Conservation (phyloP, 2,888 invertebrate genomes). For the Xestia ashworthii region DNA sequence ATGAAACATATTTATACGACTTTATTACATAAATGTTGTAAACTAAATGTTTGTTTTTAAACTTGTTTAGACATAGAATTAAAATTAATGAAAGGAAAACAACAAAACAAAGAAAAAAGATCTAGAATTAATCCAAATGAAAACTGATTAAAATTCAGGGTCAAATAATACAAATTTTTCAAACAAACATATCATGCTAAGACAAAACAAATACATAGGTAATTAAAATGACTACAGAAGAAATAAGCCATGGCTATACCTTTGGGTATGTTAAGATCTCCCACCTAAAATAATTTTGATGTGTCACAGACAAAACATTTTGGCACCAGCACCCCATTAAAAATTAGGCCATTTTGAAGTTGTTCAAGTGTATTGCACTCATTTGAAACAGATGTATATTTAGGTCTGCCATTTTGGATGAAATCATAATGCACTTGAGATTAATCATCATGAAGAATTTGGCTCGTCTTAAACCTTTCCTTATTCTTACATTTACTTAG, state of each 20-base stretch:
- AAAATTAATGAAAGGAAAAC: not conserved
- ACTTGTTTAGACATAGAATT: not conserved
- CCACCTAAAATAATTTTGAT: constrained; percentile 53
- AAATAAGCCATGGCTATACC: constrained; percentile 18
- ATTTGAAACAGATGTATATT: constrained; percentile 26
- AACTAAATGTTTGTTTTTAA: not conserved
- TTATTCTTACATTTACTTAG: not conserved
- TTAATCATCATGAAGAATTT: not conserved
- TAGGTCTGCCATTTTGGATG: constrained; percentile 1
- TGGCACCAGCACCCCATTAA: constrained; percentile 69
- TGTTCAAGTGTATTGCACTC: constrained; percentile 41
- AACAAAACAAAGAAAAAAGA: not conserved
- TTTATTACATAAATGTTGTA: not conserved
- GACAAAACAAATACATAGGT: not conserved
- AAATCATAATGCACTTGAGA: constrained; percentile 3
- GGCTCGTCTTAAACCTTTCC: not conserved
- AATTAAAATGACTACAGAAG: constrained; percentile 20
- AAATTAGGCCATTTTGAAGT: constrained; percentile 63
- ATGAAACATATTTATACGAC: not conserved
- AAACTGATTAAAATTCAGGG: not conserved
- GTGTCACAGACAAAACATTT: constrained; percentile 62
- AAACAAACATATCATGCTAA: not conserved
- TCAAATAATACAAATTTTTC: not conserved
- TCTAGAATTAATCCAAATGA: not conserved
- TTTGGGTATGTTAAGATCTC: constrained; percentile 12